Evolutionary conservation across 2,113 vertebrate genomes (phyloP).

Genomic region (Scalopus aquaticus): DNA sequence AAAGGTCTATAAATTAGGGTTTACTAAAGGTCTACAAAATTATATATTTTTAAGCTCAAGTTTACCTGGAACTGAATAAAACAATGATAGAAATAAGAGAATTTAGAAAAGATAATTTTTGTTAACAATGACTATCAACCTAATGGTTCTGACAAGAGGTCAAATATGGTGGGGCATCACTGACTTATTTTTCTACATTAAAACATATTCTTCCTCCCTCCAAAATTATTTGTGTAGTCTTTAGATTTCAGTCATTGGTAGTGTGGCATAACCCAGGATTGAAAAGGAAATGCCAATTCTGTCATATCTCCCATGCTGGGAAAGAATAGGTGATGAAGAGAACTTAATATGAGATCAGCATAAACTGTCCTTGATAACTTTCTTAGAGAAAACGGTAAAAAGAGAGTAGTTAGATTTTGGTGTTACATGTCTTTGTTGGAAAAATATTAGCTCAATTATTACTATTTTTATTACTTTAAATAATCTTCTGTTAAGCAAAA

Average conservation of each 20-base stretch:
- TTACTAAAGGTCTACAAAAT: background rate
- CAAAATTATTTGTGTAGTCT: background rate
- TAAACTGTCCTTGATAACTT: background rate
- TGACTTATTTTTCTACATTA: background rate
- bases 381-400: constrained; percentile 8
- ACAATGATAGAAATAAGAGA: background rate
- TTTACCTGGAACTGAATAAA: background rate
- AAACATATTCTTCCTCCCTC: background rate
- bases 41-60: background rate
- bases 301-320: background rate
- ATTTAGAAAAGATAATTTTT: background rate
- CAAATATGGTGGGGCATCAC: background rate
- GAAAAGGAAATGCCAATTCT: constrained; percentile 21
- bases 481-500: background rate
- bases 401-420: background rate
- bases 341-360: background rate
- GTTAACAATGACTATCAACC: background rate
- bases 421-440: background rate
- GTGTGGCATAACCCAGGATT: background rate
- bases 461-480: background rate
- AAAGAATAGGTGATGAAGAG: constrained; percentile 44
- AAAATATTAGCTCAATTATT: background rate
- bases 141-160: background rate
- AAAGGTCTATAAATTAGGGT: background rate
- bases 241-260: constrained; percentile 11